Base-by-base conservation (phyloP, 2,888 invertebrate species). In the Eupithecia exiguata region DNA sequence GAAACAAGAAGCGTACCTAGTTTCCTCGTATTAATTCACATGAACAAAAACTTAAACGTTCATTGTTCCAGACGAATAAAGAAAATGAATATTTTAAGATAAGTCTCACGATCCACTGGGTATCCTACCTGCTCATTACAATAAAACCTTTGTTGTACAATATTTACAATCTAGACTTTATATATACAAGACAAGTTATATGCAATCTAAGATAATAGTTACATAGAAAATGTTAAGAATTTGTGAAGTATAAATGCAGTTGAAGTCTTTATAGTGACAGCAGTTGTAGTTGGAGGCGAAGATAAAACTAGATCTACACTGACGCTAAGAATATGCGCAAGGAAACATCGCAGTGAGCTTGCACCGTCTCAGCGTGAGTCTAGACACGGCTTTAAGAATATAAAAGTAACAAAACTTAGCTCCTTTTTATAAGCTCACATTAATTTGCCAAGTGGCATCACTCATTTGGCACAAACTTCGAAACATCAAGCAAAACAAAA, bases 121-220 rank as follows among this genome's bases (percentile, higher is more conserved):
- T 65, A 65, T 36, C 36, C 36, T 71, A 46, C 74, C 72, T 68
- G 65, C 35, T 71, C 21, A 74, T 77, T 77, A 77, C 73, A 79
- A 77, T 74, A 72, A 75, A 75, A 77, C 71, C 78, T 70, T 81
- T 79, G 86, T 83, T 84, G 87, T 84, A 90, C 87, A 87, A 86
- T 92, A 92, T 92, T 87, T 93, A 93, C 93, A 93, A 78, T 86
- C 86, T 86, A 86, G 72, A 78, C 87, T 84, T 87, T 92, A 58
- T 58, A 92, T 91, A 89, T 92, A 93, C 91, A 90, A 82, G 80
- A 93, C 91, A 90, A 82, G 80, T 82, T 84, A 83, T 83, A 78
- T 76, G 77, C 74, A 76, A 74, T 78, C 77, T 79, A 75, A 72
- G 69, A 67, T 74, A 62, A 73, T 71, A 78, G 46, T 72, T 63